phyloP scores from a whole-genome alignment of 1,140 invertebrate genomes.

The Colletes latitarsis region DNA sequence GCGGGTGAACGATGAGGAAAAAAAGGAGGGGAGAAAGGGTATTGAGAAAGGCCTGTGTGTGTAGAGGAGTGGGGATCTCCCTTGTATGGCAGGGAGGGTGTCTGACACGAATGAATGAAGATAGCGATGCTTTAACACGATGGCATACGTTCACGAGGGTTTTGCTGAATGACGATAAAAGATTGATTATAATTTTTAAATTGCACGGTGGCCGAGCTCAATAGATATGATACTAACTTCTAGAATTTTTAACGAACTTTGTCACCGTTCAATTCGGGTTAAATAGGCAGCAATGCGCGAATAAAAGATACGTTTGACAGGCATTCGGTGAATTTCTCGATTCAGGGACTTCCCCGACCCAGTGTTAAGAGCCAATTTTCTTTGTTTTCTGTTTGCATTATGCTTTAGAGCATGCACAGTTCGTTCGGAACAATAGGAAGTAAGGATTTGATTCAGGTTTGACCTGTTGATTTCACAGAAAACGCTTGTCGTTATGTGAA shows the following conservation, averaged over 20 bases:
- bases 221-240: background rate
- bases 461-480: slow-evolving; percentile 47
- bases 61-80: background rate
- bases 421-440: background rate
- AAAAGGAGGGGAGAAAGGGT: background rate
- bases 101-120: slow-evolving; percentile 32
- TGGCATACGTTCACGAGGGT: slow-evolving; percentile 42
- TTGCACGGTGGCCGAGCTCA: background rate
- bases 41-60: background rate
- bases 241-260: background rate
- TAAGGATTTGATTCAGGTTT: slow-evolving; percentile 22
- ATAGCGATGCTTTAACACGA: slow-evolving; percentile 39
- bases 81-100: slow-evolving; percentile 17
- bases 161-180: slow-evolving; percentile 30
- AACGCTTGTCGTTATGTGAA: slow-evolving; percentile 29
- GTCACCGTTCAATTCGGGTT: background rate
- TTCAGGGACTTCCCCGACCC: background rate
- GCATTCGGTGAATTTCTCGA: slow-evolving; percentile 12
- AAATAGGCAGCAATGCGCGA: background rate
- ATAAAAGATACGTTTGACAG: slow-evolving; percentile 16
- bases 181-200: slow-evolving; percentile 46
- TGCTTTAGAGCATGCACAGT: slow-evolving; percentile 5
- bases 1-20: background rate
- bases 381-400: background rate
- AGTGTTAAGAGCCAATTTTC: background rate